Percentiles rank a stretch among this genome's conserved stretches.
These are phyloP conservation scores for Alentia gelatinosa DNA, from an alignment of 2,888 invertebrate species.

Conservation along the genomic window DNA sequence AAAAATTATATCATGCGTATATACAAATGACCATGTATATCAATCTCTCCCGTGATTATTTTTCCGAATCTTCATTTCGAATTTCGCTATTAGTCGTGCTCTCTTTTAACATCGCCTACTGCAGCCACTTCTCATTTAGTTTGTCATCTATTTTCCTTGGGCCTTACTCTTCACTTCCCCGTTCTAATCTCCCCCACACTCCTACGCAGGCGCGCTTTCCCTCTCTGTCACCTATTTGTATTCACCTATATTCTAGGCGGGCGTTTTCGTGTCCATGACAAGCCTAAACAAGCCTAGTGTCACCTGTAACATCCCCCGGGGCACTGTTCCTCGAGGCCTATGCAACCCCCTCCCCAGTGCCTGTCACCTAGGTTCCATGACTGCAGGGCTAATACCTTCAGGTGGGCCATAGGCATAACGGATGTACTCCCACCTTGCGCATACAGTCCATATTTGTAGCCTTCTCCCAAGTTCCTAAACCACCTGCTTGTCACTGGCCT, in stretches of 20 bases:
- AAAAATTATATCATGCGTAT: too few species aligned
- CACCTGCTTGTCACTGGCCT: too few species aligned
- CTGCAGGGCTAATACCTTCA: not conserved
- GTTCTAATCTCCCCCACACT: not conserved
- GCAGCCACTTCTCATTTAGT: not conserved
- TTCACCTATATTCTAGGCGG: too few species aligned
- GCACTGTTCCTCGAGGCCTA: not conserved
- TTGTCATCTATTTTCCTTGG: not conserved
- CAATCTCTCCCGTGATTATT: too few species aligned
- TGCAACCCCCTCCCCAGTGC: not conserved
- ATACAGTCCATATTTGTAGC: not conserved
- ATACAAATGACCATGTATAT: too few species aligned
- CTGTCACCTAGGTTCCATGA: not conserved
- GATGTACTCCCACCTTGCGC: not conserved
- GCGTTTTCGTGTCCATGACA: not conserved
- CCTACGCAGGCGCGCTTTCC: not conserved
- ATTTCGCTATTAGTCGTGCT: too few species aligned
- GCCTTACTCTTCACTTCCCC: not conserved
- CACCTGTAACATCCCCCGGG: conserved; percentile 1
- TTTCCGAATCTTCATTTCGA: too few species aligned
- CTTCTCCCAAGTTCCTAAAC: not conserved
- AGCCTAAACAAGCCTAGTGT: not conserved
- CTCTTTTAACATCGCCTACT: too few species aligned
- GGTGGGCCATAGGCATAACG: too few species aligned
- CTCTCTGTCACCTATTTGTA: not conserved